phyloP scores from a whole-genome alignment of 2,113 vertebrate species.

The Mesocricetus auratus region DNA sequence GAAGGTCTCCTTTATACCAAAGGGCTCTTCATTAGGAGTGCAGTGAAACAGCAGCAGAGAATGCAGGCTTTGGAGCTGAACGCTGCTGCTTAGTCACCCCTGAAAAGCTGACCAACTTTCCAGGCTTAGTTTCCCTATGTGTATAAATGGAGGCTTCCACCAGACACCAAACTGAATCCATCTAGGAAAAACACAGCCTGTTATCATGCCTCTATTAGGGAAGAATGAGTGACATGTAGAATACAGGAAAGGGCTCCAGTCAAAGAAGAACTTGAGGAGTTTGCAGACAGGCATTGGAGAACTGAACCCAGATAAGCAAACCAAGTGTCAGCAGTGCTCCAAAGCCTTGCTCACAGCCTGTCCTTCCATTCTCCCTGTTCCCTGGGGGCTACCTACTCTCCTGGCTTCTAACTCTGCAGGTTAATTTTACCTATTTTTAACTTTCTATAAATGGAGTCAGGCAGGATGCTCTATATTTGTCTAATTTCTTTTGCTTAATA shows the following conservation, averaged over 20 bases:
- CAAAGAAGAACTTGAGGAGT: neutral
- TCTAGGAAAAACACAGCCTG: neutral
- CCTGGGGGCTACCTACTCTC: accelerated
- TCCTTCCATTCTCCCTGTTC: neutral
- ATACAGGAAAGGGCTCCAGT: neutral
- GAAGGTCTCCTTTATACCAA: constrained; percentile 1
- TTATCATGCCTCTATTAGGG: neutral
- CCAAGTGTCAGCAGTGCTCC: neutral
- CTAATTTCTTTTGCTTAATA: neutral
- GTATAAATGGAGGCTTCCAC: neutral
- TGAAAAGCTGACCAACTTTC: neutral
- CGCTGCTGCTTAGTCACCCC: neutral
- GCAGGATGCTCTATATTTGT: neutral
- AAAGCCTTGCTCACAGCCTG: neutral
- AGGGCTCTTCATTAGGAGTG: constrained; percentile 50
- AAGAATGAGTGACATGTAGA: neutral
- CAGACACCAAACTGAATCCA: neutral
- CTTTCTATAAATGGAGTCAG: neutral
- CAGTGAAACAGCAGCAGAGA: neutral
- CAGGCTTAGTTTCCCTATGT: constrained; percentile 16
- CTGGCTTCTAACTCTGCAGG: neutral
- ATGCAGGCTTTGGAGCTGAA: neutral
- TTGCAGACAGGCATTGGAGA: neutral
- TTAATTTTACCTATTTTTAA: neutral
- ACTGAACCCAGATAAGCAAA: neutral